Percentiles rank a stretch among this genome's conserved stretches.
Evolutionary conservation across 1,140 invertebrate species (phyloP).

Genomic region (Hycleus phaleratus): DNA sequence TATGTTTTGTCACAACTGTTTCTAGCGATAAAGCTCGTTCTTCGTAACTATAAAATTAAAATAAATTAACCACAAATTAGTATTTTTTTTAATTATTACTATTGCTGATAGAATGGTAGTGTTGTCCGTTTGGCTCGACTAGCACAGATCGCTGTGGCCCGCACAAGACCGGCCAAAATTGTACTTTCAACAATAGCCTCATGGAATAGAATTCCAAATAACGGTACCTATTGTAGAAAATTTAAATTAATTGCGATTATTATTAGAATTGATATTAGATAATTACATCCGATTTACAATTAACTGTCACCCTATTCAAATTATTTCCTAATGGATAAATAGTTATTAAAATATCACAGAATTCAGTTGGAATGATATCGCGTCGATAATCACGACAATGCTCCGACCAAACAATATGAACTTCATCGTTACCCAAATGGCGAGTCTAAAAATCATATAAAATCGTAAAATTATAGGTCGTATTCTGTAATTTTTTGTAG

Average conservation of each 20-base stretch:
- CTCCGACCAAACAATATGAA: conserved; percentile 99
- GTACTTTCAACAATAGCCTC: conserved; percentile 83
- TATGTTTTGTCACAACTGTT: conserved; percentile 81
- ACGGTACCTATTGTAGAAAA: conserved; percentile 50
- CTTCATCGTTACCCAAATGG: conserved; percentile 97
- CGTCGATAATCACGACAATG: conserved; percentile 90
- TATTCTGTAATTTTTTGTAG: too few species aligned
- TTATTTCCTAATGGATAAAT: conserved; percentile 87
- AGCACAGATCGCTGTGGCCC: conserved; percentile 86
- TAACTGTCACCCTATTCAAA: conserved; percentile 74
- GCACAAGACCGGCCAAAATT: conserved; percentile 78
- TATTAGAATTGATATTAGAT: too few species aligned
- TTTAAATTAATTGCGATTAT: too few species aligned
- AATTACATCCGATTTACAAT: conserved; percentile 67
- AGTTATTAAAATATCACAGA: conserved; percentile 96
- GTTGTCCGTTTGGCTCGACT: conserved; percentile 83
- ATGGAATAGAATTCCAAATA: conserved; percentile 94
- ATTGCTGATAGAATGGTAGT: conserved; percentile 84
- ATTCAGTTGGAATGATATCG: conserved; percentile 97
- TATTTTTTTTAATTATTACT: conserved; percentile 50
- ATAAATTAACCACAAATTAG: background rate
- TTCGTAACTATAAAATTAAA: conserved; percentile 64
- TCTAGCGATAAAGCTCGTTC: conserved; percentile 82
- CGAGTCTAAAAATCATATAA: conserved; percentile 58
- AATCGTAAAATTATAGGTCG: background rate